A percentile compares a stretch with the other conserved stretches of the same genome.
These are phyloP conservation scores for Isurus oxyrinchus DNA, from an alignment of 2,113 vertebrate genomes.

Conservation along the genomic window DNA sequence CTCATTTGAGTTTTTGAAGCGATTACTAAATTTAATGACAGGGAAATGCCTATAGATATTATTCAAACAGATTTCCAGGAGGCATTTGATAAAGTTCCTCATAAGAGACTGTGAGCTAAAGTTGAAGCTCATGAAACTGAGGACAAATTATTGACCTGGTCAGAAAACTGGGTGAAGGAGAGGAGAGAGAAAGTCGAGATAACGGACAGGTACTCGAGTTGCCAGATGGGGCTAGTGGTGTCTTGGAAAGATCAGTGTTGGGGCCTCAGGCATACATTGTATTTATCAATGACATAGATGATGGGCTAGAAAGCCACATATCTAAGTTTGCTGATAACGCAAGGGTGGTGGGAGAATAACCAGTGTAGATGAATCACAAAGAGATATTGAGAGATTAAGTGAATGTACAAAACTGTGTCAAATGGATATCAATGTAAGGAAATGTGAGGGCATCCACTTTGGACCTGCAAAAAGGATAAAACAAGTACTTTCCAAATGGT, in stretches of 20 bases:
- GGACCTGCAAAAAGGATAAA: no score
- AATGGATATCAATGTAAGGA: no score
- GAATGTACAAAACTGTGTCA: no score
- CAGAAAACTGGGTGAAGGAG: background rate
- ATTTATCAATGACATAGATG: background rate
- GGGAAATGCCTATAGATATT: background rate
- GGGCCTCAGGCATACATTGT: background rate
- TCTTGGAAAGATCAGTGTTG: background rate
- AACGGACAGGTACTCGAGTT: background rate
- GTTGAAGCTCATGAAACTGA: background rate
- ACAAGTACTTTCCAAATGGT: no score
- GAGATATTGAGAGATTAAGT: no score
- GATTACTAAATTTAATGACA: background rate
- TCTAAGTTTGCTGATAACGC: background rate
- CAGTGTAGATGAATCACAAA: background rate
- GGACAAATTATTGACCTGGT: background rate
- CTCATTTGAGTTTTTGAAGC: background rate
- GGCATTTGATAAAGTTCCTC: background rate
- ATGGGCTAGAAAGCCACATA: background rate
- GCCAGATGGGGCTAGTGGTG: background rate
- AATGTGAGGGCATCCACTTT: no score
- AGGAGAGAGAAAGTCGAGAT: background rate
- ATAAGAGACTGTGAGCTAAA: background rate
- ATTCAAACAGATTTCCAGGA: background rate
- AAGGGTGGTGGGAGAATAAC: background rate